Evolutionary conservation across 2,888 invertebrate species (phyloP).

Genomic region (Physocephala rufipes): DNA sequence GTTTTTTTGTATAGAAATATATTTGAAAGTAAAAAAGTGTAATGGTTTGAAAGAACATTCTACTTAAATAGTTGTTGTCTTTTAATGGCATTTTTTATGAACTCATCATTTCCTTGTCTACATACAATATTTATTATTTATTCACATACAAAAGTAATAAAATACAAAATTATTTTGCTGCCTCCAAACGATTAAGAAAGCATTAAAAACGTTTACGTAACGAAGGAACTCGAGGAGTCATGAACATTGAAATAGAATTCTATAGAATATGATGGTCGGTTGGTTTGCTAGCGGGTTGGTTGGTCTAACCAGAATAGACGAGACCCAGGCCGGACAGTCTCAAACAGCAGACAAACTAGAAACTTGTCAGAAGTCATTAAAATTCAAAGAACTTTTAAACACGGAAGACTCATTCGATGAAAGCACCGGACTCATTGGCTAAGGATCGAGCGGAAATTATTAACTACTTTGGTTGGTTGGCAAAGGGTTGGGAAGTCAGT

Average conservation of each 20-base stretch:
- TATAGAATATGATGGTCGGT: no score
- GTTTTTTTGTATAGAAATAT: no score
- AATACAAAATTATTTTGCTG: constrained; percentile 19
- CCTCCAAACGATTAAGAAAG: constrained; percentile 24
- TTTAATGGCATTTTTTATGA: no score
- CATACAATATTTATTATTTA: background rate
- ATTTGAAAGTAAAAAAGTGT: no score
- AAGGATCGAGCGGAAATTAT: no score
- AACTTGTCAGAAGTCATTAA: constrained; percentile 29
- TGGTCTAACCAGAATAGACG: background rate
- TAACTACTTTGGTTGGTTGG: no score
- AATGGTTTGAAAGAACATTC: no score
- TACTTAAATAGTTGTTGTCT: no score
- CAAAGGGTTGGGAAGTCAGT: background rate
- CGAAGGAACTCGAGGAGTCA: constrained; percentile 16
- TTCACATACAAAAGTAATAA: constrained; percentile 14
- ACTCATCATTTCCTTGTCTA: background rate
- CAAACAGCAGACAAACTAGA: constrained; percentile 12
- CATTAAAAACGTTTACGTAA: constrained; percentile 18
- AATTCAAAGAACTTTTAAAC: constrained; percentile 6
- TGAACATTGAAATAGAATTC: constrained; percentile 23
- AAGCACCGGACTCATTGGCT: no score
- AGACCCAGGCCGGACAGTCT: constrained; percentile 18
- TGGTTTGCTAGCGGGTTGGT: no score
- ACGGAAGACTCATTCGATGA: background rate